Percentiles rank a stretch among this genome's conserved stretches.
These are phyloP conservation scores for Eolophus roseicapilla DNA, from an alignment of 2,113 vertebrate genomes.

Conservation along the genomic window DNA sequence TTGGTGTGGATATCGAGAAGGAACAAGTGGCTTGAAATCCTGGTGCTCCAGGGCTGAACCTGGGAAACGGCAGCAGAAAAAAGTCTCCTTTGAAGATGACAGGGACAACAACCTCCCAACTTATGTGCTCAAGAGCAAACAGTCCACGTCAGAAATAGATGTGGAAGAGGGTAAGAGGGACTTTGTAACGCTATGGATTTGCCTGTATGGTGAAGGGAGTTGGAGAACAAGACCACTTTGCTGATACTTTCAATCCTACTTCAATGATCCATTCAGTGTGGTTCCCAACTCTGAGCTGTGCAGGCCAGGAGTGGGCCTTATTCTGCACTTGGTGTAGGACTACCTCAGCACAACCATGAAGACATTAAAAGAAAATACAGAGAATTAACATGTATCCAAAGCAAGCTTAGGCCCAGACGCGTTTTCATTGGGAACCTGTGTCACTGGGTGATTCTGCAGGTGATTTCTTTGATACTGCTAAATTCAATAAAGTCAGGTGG, in stretches of 20 bases:
- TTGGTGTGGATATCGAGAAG: background rate
- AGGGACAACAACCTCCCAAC: background rate
- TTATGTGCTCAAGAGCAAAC: background rate
- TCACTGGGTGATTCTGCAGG: background rate
- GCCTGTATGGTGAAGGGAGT: background rate
- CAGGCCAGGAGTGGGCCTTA: accelerated
- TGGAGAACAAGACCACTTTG: background rate
- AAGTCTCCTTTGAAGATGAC: background rate
- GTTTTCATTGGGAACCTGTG: background rate
- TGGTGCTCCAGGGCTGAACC: background rate
- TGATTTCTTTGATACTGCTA: background rate
- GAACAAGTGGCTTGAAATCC: background rate
- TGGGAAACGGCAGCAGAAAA: background rate
- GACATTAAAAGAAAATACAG: background rate
- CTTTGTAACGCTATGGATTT: background rate
- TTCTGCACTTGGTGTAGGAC: background rate
- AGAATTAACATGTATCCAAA: background rate
- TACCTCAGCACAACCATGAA: background rate
- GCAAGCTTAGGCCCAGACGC: background rate
- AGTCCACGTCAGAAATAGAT: accelerated
- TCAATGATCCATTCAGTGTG: accelerated
- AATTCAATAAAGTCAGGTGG: background rate
- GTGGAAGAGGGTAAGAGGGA: background rate
- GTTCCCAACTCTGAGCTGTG: background rate
- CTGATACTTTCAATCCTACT: background rate